Evolutionary conservation across 2,113 vertebrate genomes (phyloP), one percentile per base, ranked within the genome.

Genomic region (Lichenostomus cassidix): DNA sequence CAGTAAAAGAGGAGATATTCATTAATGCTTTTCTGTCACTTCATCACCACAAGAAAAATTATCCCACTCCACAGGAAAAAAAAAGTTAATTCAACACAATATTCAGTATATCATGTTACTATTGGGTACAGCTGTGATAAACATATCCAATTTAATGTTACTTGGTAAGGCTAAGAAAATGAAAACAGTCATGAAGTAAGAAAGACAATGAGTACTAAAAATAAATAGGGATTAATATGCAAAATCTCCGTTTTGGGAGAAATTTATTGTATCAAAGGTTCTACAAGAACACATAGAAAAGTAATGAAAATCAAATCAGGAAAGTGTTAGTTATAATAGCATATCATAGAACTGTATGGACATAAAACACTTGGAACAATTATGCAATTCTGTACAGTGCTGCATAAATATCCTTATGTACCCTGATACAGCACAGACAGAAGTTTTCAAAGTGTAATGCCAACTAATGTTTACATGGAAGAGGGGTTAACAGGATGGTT

Each of bases 331-430:
- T 69, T 56, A 6, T 3, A 64, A 33, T 2, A 64, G 8, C 0
- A 0, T 35, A 73, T 56, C 12, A 33, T 3, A 35, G 46, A 92
- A 39, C 6, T 37, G 3, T n/a, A 22, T 9, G 15, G 15, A 27
- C 16, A 44, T 35, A 39, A 7, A 12, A 50, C 46, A 62, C 4
- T 27, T 49, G 14, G 65, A 29, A 29, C 17, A 37, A 24, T 33
- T 73, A 8, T 5, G 11, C 23, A 55, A 0, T 23, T 68, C 62
- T 42, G 7, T 4, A 39, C 16, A 35, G 35, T 23, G 24, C 23
- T 39, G 10, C 11, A 18, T 23, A 64, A 58, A 56, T 42, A 29
- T 21, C 7, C 25, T 19, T 22, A 5, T 1, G 0, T n/a, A 41
- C 8, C 20, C 9, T 50, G 58, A 29, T 14, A 31, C 9, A 52